Base-by-base conservation (phyloP, 2,888 invertebrate genomes). In the Volucella zonaria region DNA sequence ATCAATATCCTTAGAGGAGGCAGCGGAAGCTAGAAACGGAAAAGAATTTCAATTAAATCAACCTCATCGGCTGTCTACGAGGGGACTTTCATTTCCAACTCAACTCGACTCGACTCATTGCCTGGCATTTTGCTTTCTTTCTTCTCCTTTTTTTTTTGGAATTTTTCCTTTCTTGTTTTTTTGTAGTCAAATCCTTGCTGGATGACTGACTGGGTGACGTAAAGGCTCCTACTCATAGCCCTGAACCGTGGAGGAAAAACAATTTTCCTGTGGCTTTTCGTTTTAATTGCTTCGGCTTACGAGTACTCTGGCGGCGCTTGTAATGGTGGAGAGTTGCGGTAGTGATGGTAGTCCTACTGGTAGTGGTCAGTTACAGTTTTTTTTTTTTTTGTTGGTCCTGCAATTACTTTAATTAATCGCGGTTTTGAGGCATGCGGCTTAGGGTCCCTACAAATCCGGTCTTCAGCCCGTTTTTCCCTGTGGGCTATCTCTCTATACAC, bases 321-420 rank as follows among this genome's bases (percentile, higher is more conserved):
- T 45, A 59, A 66, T 15, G 59, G 1, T 14, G 43, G 42, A 49
- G n/a, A 43, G 56, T 12, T 52, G 40, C 40, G 74, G 62, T 38
- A 67, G 31, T 31, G 31, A 6, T 31, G 31, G 31, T 6, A 31
- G 4, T 31, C 31, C 31, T 31, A 31, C 31, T 59, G 67, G 67
- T 67, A 61, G 43, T 80, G 83, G 83, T 80, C 75, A 80, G 83
- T 61, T 76, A 31, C 40, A 67, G 80, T 52, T 66, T 76, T 56
- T 62, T 59, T 80, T 59, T 31, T 23, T 31, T 31, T 31, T 6
- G 6, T 6, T 62, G 54, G 52, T 58, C 71, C 75, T 82, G 89
- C 89, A 89, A 89, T 89, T 89, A 89, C 89, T 87, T 89, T 90
- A 89, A 89, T 90, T 89, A 89, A 90, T 89, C 87, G 89, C 88